Evolutionary conservation across 2,888 invertebrate genomes (phyloP).

Genomic region (Vesta saturnalis): DNA sequence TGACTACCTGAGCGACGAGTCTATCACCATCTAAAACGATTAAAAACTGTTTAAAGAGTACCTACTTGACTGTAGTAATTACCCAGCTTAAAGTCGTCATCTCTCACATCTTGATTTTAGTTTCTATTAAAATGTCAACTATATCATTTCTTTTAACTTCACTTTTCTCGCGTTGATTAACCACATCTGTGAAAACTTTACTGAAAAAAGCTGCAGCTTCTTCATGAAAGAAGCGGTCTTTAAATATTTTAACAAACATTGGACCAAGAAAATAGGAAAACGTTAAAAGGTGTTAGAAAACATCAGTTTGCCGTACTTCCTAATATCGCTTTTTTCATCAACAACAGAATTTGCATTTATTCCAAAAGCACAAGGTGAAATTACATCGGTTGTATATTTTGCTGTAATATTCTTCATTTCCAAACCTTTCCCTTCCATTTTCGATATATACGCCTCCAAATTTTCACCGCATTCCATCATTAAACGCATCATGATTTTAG

Average conservation of each 20-base stretch:
- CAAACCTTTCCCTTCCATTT: slow-evolving; percentile 8
- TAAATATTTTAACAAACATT: slow-evolving; percentile 53
- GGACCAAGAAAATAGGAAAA: slow-evolving; percentile 56
- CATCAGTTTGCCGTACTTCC: slow-evolving; percentile 53
- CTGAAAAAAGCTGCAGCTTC: slow-evolving; percentile 53
- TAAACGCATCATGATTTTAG: slow-evolving; percentile 65
- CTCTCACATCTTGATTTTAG: slow-evolving; percentile 45
- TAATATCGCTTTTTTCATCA: slow-evolving; percentile 8
- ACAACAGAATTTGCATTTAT: slow-evolving; percentile 17
- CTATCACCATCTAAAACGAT: neutral
- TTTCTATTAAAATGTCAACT: slow-evolving; percentile 60
- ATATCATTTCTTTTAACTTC: slow-evolving; percentile 59
- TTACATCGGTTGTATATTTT: slow-evolving; percentile 59
- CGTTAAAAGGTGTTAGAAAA: slow-evolving; percentile 47
- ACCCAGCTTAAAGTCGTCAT: neutral
- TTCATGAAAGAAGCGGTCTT: slow-evolving; percentile 53
- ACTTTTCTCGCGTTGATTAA: slow-evolving; percentile 51
- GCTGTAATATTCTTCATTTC: slow-evolving; percentile 49
- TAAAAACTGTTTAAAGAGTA: neutral
- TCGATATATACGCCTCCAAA: slow-evolving; percentile 45
- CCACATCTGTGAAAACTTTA: slow-evolving; percentile 53
- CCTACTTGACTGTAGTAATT: neutral
- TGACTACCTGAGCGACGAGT: slow-evolving; percentile 52
- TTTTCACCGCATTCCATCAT: slow-evolving; percentile 59
- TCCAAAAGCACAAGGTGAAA: slow-evolving; percentile 54